Percentiles rank a stretch among this genome's conserved stretches.
These are phyloP conservation scores for Cactoblastis cactorum DNA, from an alignment of 2,888 invertebrate species.

Conservation along the genomic window DNA sequence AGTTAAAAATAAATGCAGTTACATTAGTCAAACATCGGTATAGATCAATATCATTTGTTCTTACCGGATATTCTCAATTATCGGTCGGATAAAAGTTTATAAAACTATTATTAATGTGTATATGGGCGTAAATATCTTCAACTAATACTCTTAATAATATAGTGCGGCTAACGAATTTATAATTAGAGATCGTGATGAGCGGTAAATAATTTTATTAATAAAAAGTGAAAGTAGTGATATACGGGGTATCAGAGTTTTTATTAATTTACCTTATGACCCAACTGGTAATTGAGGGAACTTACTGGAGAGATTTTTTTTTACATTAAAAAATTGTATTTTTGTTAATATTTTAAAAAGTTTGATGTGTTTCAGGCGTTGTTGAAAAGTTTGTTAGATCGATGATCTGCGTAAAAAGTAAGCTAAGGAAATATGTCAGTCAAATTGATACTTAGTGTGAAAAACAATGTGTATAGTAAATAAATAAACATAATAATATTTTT, in stretches of 20 bases:
- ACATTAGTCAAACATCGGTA: conserved; percentile 4
- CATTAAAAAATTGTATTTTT: no score
- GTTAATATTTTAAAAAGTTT: no score
- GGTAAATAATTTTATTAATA: conserved; percentile 21
- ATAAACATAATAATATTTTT: no score
- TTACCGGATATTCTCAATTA: neutral
- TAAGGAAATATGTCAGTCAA: no score
- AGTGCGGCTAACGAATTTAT: conserved; percentile 19
- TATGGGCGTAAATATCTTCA: conserved; percentile 25
- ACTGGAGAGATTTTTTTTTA: neutral
- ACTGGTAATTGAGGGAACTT: conserved; percentile 7
- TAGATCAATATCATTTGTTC: neutral
- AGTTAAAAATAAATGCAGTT: neutral
- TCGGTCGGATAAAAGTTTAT: conserved; percentile 13
- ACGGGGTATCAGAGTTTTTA: conserved; percentile 16
- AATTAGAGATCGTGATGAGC: conserved; percentile 25
- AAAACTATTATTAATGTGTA: conserved; percentile 21
- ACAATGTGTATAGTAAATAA: no score
- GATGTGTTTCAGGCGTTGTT: no score
- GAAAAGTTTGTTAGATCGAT: no score
- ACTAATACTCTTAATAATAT: conserved; percentile 23
- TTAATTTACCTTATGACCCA: conserved; percentile 12
- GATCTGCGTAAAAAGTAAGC: no score
- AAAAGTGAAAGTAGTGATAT: conserved; percentile 28
- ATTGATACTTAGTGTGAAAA: no score